Evolutionary conservation across 2,888 invertebrate species (phyloP).

Genomic region (Andrena haemorrhoa): DNA sequence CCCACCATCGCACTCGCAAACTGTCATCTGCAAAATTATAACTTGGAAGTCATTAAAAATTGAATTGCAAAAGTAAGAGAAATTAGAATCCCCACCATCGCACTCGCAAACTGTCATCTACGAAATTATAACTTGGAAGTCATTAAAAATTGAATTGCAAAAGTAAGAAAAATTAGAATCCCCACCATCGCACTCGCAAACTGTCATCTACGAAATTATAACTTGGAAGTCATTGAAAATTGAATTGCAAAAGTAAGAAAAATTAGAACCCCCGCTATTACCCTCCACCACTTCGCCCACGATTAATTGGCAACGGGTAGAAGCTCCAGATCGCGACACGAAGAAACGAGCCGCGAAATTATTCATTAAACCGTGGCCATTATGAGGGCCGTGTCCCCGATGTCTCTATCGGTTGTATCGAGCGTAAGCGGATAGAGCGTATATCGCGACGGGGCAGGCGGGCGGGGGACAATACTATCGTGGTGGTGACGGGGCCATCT

Average conservation of each 20-base stretch:
- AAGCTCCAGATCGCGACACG: background rate
- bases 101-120: no score
- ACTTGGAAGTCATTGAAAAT: background rate
- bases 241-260: background rate
- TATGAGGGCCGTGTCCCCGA: conserved; percentile 30
- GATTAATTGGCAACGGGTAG: no score
- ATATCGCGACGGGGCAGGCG: conserved; percentile 43
- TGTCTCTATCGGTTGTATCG: conserved; percentile 39
- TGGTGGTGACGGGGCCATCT: conserved; percentile 63
- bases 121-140: no score
- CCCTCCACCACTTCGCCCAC: no score
- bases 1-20: no score
- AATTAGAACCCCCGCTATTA: background rate
- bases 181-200: no score
- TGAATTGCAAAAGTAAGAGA: background rate
- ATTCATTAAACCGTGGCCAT: conserved; percentile 25
- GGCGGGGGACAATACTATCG: conserved; percentile 41
- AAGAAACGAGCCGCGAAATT: conserved; percentile 21
- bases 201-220: background rate
- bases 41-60: background rate
- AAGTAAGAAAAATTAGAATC: no score
- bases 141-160: no score
- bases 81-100: background rate
- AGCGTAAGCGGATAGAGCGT: conserved; percentile 45
- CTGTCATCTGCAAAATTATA: background rate